Conservation (phyloP, 2,888 invertebrate species). For the Lithophane leautieri region DNA sequence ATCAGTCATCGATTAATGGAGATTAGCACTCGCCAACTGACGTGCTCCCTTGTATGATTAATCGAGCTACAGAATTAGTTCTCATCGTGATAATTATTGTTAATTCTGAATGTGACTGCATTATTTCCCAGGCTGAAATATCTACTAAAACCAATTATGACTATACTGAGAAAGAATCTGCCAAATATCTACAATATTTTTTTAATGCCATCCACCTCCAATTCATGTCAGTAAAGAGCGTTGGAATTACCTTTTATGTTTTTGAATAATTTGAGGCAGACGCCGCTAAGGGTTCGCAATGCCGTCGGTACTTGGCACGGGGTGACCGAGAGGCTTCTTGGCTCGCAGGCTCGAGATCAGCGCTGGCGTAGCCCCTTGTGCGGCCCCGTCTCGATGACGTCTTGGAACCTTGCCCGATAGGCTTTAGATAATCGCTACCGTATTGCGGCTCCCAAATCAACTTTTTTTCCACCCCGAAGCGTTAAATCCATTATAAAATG, state of each 20-base stretch:
- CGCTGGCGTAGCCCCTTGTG: constrained; percentile 73
- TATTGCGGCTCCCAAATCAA: constrained; percentile 74
- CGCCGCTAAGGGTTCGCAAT: constrained; percentile 58
- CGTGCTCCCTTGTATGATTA: constrained; percentile 66
- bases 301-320: constrained; percentile 77
- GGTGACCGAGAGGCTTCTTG: constrained; percentile 76
- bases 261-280: constrained; percentile 54
- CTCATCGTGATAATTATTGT: constrained; percentile 57
- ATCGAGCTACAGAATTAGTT: constrained; percentile 65
- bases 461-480: constrained; percentile 53
- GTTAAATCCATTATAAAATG: constrained; percentile 42
- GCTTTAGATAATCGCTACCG: constrained; percentile 81
- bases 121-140: constrained; percentile 15
- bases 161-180: background rate
- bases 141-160: constrained; percentile 8
- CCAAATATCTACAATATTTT: constrained; percentile 27
- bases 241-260: constrained; percentile 39
- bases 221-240: constrained; percentile 32
- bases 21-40: constrained; percentile 64
- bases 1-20: constrained; percentile 66
- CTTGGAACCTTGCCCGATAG: constrained; percentile 87
- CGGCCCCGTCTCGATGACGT: constrained; percentile 75
- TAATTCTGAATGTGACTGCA: constrained; percentile 29
- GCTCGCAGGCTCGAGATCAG: constrained; percentile 72
- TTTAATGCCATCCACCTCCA: constrained; percentile 5